phyloP scores from a whole-genome alignment of 2,888 invertebrate genomes.

The Lepidocyrtinus sp. region DNA sequence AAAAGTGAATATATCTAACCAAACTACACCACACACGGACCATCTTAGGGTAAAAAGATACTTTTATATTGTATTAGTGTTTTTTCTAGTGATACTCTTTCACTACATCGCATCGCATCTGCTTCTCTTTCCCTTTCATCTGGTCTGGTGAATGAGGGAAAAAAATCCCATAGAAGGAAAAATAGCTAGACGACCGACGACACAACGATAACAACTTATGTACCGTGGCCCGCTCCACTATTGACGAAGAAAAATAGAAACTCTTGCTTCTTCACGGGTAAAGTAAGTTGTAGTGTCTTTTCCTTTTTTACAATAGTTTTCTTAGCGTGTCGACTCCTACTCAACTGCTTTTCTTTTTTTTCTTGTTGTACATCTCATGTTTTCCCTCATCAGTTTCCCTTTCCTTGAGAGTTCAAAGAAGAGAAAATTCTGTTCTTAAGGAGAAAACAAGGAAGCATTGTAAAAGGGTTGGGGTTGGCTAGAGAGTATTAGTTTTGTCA shows the following conservation, averaged over 20 bases:
- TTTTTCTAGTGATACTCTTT: too few species aligned
- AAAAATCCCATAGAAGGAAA: too few species aligned
- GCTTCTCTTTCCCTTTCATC: constrained; percentile 33
- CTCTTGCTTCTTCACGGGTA: constrained; percentile 19
- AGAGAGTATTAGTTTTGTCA: constrained; percentile 23
- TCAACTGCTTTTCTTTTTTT: too few species aligned
- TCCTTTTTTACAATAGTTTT: too few species aligned
- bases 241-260: constrained; percentile 7
- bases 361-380: not conserved
- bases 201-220: constrained; percentile 38
- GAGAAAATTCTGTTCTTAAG: constrained; percentile 18
- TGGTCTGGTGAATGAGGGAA: too few species aligned
- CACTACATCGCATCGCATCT: too few species aligned
- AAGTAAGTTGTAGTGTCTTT: constrained; percentile 48
- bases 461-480: too few species aligned
- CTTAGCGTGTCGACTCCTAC: constrained; percentile 30
- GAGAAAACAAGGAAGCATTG: constrained; percentile 20
- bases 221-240: too few species aligned
- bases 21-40: too few species aligned
- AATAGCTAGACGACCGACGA: constrained; percentile 22
- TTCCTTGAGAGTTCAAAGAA: not conserved
- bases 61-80: too few species aligned
- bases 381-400: not conserved
- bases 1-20: too few species aligned
- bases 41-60: too few species aligned